A percentile compares a stretch with the other conserved stretches of the same genome.
Conservation (phyloP, 2,797 vertebrate species). For the Mormyrops attenuatus region DNA sequence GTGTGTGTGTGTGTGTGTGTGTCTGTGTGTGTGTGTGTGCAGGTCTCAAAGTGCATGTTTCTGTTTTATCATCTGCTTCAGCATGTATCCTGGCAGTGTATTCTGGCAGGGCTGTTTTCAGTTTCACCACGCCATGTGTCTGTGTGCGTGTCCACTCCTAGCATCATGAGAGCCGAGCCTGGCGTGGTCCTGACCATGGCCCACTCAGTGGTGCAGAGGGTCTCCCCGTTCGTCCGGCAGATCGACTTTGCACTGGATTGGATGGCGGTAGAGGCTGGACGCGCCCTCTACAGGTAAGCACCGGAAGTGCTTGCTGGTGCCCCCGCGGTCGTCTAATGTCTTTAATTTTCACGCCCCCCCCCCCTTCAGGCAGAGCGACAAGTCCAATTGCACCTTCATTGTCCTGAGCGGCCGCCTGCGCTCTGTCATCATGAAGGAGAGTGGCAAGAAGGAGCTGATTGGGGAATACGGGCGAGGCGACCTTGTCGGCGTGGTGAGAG, state of each 20-base stretch:
- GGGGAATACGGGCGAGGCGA: conserved; percentile 83
- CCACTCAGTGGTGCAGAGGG: conserved; percentile 79
- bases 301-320: neutral
- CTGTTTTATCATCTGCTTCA: neutral
- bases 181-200: conserved; percentile 78
- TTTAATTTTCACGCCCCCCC: neutral
- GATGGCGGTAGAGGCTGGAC: conserved; percentile 91
- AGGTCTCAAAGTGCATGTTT: neutral
- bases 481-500: conserved; percentile 69
- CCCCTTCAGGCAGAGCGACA: conserved; percentile 75
- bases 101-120: neutral
- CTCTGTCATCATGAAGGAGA: conserved; percentile 82
- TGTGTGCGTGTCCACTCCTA: conserved; percentile 38
- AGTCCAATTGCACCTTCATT: conserved; percentile 87
- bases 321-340: neutral
- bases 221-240: conserved; percentile 86
- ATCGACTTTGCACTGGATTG: conserved; percentile 94
- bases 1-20: neutral
- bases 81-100: neutral
- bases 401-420: conserved; percentile 87
- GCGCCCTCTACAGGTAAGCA: conserved; percentile 79
- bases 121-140: neutral
- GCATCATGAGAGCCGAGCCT: conserved; percentile 87
- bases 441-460: conserved; percentile 85
- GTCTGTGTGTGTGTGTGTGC: neutral